Percentiles rank a stretch among this genome's conserved stretches.
phyloP scores from a whole-genome alignment of 2,113 vertebrate genomes.

The Scatophagus argus region DNA sequence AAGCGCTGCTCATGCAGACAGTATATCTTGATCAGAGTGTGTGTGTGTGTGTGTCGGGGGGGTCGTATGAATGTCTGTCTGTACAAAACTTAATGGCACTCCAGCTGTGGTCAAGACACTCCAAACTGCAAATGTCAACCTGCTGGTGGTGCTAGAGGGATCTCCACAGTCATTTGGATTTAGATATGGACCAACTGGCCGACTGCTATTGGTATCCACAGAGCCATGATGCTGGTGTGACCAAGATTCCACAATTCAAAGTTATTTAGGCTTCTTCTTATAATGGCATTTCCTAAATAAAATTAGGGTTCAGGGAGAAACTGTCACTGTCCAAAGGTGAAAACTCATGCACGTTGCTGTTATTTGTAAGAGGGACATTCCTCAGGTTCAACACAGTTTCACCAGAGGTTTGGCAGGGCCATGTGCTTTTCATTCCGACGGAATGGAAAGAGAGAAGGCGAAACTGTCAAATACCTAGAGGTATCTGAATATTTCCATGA shows the following conservation, averaged over 20 bases:
- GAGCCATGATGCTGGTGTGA: not conserved
- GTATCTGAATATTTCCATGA: constrained; percentile 30
- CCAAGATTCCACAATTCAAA: not conserved
- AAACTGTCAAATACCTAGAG: constrained; percentile 38
- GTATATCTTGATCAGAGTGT: too few relatives aligned
- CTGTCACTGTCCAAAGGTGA: not conserved
- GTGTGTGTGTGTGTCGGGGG: too few relatives aligned
- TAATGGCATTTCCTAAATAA: not conserved
- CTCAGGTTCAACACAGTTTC: constrained; percentile 7
- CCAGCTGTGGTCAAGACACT: not conserved
- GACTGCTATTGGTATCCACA: too few relatives aligned
- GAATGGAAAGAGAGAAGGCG: constrained; percentile 4
- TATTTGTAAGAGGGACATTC: constrained; percentile 26
- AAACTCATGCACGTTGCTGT: not conserved
- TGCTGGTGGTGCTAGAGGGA: not conserved
- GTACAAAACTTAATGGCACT: not conserved
- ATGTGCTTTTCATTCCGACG: constrained; percentile 7
- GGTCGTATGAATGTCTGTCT: not conserved
- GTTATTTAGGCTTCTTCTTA: too few relatives aligned
- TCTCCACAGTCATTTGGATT: too few relatives aligned
- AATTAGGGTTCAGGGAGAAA: not conserved
- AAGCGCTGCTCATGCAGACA: too few relatives aligned
- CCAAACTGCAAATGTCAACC: not conserved
- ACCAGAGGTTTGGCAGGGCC: not conserved
- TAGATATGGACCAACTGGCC: not conserved